Evolutionary conservation across 2,797 vertebrate genomes (phyloP).

Genomic region (Acomys russatus): DNA sequence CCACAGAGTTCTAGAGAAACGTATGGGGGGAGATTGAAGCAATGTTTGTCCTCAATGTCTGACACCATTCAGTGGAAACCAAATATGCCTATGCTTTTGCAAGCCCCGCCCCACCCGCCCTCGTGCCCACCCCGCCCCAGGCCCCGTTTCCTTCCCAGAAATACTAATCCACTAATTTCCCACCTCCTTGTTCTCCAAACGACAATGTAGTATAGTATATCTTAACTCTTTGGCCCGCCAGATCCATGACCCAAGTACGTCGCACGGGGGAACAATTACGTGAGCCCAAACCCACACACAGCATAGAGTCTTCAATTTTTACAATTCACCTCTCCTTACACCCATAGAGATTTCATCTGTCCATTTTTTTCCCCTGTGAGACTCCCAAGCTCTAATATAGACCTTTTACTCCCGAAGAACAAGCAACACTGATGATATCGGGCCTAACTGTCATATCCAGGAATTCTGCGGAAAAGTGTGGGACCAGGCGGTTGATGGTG

Average conservation of each 20-base stretch:
- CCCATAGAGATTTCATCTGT: too few relatives aligned
- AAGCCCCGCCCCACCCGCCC: neutral
- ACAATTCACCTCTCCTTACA: neutral
- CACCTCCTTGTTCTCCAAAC: neutral
- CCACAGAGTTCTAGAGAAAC: neutral
- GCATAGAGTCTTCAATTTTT: neutral
- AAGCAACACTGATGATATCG: rapidly evolving
- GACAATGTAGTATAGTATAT: neutral
- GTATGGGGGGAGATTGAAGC: neutral
- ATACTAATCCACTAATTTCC: neutral
- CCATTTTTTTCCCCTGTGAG: neutral
- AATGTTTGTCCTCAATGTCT: neutral
- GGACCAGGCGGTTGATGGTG: rapidly evolving
- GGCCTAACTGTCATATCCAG: neutral
- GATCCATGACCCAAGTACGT: neutral
- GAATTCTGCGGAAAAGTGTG: rapidly evolving
- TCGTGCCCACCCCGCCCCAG: too few relatives aligned
- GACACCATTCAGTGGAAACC: neutral
- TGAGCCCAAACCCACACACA: neutral
- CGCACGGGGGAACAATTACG: neutral
- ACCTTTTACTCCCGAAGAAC: rapidly evolving
- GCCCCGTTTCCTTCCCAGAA: neutral
- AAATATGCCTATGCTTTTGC: neutral
- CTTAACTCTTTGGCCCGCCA: too few relatives aligned
- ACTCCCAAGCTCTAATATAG: rapidly evolving